Conservation (phyloP, 2,113 vertebrate species). For the Leptocoma aspasia region DNA sequence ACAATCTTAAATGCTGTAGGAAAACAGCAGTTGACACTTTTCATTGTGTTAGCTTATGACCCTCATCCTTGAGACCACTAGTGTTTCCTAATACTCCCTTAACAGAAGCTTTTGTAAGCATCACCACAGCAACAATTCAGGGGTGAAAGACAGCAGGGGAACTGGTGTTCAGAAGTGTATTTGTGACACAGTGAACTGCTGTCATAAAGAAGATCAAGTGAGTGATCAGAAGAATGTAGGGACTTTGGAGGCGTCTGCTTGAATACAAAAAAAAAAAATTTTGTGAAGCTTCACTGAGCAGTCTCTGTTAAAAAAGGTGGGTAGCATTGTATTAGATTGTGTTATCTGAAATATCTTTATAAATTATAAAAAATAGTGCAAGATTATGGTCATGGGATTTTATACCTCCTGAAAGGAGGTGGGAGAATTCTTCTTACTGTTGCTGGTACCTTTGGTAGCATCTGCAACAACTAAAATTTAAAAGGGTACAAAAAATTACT, state of each 20-base stretch:
- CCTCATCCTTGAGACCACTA: neutral
- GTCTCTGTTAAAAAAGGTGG: neutral
- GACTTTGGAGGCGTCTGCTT: rapidly evolving
- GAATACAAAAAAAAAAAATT: neutral
- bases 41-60: neutral
- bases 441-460: neutral
- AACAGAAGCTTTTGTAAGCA: neutral
- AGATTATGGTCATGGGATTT: neutral
- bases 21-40: neutral
- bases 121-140: neutral
- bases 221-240: neutral
- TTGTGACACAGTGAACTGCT: neutral
- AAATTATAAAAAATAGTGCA: neutral
- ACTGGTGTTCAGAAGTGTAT: neutral
- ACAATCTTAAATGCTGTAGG: neutral
- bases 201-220: neutral
- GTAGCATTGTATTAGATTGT: neutral
- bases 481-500: neutral
- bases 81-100: neutral
- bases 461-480: neutral
- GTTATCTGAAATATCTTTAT: neutral
- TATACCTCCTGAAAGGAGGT: neutral
- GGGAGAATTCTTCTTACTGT: neutral
- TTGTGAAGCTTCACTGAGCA: neutral
- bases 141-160: neutral